A percentile compares a stretch with the other conserved stretches of the same genome.
Conservation (phyloP, 2,113 vertebrate species). For the Sebastes schlegelii region DNA sequence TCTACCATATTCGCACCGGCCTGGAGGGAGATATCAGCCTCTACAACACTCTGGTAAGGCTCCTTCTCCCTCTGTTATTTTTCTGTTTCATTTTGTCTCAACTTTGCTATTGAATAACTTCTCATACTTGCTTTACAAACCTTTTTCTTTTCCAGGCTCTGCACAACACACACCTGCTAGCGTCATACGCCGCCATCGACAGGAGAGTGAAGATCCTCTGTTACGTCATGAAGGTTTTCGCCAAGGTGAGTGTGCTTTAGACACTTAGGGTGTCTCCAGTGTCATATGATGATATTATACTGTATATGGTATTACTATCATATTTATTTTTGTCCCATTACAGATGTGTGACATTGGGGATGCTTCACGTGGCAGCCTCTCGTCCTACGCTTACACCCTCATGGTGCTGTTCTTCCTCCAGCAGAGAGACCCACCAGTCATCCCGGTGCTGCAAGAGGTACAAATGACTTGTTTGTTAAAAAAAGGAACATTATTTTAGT, state of each 20-base stretch:
- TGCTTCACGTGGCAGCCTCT: slow-evolving; percentile 94
- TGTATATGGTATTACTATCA: not conserved
- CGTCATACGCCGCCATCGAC: slow-evolving; percentile 91
- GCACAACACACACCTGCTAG: slow-evolving; percentile 93
- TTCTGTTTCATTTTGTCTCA: not conserved
- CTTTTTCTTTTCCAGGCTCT: slow-evolving; percentile 84
- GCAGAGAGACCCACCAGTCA: slow-evolving; percentile 91
- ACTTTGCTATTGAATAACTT: not conserved
- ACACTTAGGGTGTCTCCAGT: not conserved
- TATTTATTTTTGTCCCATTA: slow-evolving; percentile 26
- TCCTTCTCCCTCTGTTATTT: not conserved
- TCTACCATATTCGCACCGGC: slow-evolving; percentile 91
- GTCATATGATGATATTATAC: not conserved
- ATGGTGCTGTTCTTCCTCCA: slow-evolving; percentile 97
- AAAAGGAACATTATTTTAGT: no score
- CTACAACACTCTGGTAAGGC: slow-evolving; percentile 93
- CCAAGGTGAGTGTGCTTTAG: slow-evolving; percentile 84
- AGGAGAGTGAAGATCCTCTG: slow-evolving; percentile 92
- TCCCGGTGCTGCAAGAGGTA: slow-evolving; percentile 97
- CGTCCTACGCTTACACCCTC: slow-evolving; percentile 96
- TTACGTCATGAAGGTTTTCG: slow-evolving; percentile 97
- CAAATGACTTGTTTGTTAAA: not conserved
- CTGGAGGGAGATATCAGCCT: slow-evolving; percentile 97
- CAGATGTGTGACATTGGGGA: slow-evolving; percentile 97
- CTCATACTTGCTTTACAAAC: rapidly evolving